Evolutionary conservation across 2,797 vertebrate species (phyloP), one percentile per base, ranked within the genome.

Genomic region (Pygocentrus nattereri): DNA sequence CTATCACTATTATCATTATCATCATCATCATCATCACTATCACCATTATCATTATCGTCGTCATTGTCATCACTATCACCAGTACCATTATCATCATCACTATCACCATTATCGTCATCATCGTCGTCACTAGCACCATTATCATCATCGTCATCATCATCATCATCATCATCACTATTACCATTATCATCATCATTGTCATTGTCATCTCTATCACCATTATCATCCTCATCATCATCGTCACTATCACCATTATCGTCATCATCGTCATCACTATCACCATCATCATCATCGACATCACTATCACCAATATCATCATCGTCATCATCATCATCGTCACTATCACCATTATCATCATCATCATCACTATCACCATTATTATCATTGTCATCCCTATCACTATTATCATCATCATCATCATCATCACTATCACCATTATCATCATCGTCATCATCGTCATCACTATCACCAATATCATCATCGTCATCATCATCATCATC

Each of bases 1-100:
- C n/a, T n/a, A n/a, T n/a, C n/a, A n/a, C n/a, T n/a, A n/a, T n/a
- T n/a, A n/a, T n/a, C n/a, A n/a, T 15, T 18, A 15, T 11, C 41
- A 50, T 3, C 25, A 44, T n/a, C 50, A n/a, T 34, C 23, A 74
- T 77, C 21, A 74, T n/a, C 49, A 50, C 34, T 59, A 75, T 10
- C 34, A 47, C 27, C 8, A 15, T 44, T 10, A 41, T 44, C 15
- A 34, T 25, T 74, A 62, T 0, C 1, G 2, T 61, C 18, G 75
- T 23, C 50, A 34, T 23, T 16, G n/a, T n/a, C n/a, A n/a, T n/a
- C n/a, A n/a, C n/a, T n/a, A n/a, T n/a, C n/a, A n/a, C n/a, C n/a
- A n/a, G n/a, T n/a, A n/a, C n/a, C n/a, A n/a, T n/a, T n/a, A n/a
- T n/a, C n/a, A n/a, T n/a, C n/a, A n/a, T 58, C 56, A 27, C 61